A percentile compares a stretch with the other conserved stretches of the same genome.
These are phyloP conservation scores for Tetramorium alpestre DNA, from an alignment of 1,140 invertebrate species.

Conservation along the genomic window DNA sequence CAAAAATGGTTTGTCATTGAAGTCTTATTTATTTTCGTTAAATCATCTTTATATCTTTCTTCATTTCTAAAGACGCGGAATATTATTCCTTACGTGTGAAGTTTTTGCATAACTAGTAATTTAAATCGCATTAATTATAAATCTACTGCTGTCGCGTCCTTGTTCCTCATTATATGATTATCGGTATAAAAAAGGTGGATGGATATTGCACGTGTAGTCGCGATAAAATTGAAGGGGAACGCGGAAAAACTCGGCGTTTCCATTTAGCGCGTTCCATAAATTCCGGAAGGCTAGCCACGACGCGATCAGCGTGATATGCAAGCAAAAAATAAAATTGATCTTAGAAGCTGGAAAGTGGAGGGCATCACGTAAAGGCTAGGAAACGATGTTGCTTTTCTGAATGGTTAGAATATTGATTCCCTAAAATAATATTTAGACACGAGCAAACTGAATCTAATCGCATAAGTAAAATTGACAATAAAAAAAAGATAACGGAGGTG, in stretches of 20 bases:
- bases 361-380: not conserved
- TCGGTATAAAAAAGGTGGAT: constrained; percentile 31
- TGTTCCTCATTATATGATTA: not conserved
- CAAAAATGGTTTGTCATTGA: not conserved
- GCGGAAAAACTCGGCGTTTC: constrained; percentile 70
- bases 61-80: not conserved
- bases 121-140: constrained; percentile 6
- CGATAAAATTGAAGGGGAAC: constrained; percentile 69
- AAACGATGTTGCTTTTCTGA: constrained; percentile 48
- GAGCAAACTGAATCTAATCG: not conserved
- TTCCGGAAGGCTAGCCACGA: constrained; percentile 59
- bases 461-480: not conserved
- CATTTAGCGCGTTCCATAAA: constrained; percentile 71
- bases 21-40: not conserved
- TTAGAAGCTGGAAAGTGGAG: not conserved
- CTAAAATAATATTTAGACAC: constrained; percentile 15
- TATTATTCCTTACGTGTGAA: not conserved
- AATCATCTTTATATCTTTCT: not conserved
- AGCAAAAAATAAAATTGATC: constrained; percentile 73
- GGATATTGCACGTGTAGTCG: constrained; percentile 66
- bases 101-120: not conserved
- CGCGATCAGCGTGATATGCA: constrained; percentile 65
- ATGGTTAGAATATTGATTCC: constrained; percentile 7
- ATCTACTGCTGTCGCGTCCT: not conserved
- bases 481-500: not conserved